These are phyloP conservation scores for Brachionus plicatilis DNA, from an alignment of 1,140 invertebrate genomes.

Conservation along the genomic window DNA sequence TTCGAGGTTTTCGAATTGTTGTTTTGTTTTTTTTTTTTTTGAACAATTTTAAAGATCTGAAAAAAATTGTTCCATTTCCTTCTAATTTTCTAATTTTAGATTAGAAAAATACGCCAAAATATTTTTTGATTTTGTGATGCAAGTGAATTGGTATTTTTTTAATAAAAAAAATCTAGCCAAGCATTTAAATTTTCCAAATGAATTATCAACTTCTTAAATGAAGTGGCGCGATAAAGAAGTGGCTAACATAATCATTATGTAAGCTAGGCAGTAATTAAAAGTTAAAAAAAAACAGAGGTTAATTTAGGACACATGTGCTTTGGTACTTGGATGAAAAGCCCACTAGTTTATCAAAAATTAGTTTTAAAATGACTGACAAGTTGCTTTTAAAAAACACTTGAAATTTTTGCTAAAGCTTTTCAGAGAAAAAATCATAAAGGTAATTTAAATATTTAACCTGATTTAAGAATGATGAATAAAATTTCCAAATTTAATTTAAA, in stretches of 20 bases:
- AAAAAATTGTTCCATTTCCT: not conserved
- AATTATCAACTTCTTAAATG: no score
- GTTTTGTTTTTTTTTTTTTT: no score
- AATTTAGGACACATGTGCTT: not conserved
- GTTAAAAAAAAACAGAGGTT: not conserved
- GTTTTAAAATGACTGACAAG: not conserved
- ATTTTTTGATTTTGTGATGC: not conserved
- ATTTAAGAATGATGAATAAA: not conserved
- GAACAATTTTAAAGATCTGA: no score
- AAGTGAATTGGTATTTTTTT: not conserved
- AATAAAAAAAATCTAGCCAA: not conserved
- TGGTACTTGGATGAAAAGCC: not conserved
- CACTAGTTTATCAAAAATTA: not conserved
- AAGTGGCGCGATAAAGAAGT: not conserved
- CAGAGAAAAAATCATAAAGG: not conserved
- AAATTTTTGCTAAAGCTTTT: not conserved
- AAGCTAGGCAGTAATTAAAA: not conserved
- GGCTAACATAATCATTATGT: not conserved
- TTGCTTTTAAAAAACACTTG: not conserved
- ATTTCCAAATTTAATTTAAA: not conserved
- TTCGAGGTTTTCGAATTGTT: not conserved
- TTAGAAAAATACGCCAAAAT: not conserved
- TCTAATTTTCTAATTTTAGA: no score
- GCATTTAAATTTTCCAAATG: not conserved
- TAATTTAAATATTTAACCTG: slow-evolving; percentile 26